These are phyloP conservation scores for Hippopotamyrus pictus DNA, from an alignment of 2,797 vertebrate genomes.

Conservation along the genomic window DNA sequence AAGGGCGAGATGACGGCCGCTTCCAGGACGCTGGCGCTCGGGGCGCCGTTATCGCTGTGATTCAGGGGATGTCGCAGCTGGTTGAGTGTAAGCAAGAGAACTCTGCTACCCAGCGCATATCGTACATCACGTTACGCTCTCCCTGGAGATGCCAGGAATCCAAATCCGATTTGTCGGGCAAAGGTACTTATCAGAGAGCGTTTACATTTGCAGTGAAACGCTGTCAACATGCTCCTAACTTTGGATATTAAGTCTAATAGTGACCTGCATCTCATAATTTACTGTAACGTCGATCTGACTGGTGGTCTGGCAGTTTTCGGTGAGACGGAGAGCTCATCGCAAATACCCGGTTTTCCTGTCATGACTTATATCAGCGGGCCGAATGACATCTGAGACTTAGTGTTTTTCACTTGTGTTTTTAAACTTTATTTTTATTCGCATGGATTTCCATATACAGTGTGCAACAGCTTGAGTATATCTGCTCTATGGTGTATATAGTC, in stretches of 20 bases:
- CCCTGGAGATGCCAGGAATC: constrained; percentile 27
- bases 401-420: background rate
- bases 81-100: constrained; percentile 40
- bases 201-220: background rate
- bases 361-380: background rate
- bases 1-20: background rate
- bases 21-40: background rate
- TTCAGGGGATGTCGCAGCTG: constrained; percentile 50
- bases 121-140: constrained; percentile 45
- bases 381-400: background rate
- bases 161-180: background rate
- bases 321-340: background rate
- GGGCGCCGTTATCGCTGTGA: constrained; percentile 39
- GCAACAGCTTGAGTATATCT: background rate
- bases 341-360: background rate
- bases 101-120: constrained; percentile 49
- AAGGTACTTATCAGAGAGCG: background rate
- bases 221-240: background rate
- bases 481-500: background rate
- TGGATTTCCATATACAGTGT: background rate
- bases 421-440: background rate
- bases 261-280: background rate
- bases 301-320: background rate
- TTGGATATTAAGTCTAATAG: background rate
- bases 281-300: background rate